phyloP scores from a whole-genome alignment of 2,888 invertebrate species.

The Bellardia bayeri region DNA sequence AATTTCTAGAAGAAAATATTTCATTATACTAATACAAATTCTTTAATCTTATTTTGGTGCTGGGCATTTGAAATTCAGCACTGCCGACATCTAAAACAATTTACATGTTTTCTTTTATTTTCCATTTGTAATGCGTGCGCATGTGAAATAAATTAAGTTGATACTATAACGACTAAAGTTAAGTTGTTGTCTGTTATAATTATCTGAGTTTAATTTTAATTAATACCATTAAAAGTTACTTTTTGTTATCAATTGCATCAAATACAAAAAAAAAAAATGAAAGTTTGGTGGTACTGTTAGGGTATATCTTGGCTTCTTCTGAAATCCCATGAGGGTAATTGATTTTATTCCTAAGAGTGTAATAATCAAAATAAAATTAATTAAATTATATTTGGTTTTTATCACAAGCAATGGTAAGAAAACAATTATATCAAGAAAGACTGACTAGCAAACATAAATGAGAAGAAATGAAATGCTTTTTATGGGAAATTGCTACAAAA shows the following conservation, averaged over 20 bases:
- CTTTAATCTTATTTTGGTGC: background rate
- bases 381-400: constrained; percentile 14
- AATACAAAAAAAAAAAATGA: constrained; percentile 8
- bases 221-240: constrained; percentile 2
- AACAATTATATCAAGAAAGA: background rate
- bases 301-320: background rate
- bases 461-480: background rate
- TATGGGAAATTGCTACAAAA: too few relatives aligned
- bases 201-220: constrained; percentile 44
- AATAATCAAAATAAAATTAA: constrained; percentile 21
- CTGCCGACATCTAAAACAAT: background rate
- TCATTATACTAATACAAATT: too few relatives aligned
- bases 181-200: constrained; percentile 6
- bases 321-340: constrained; percentile 28
- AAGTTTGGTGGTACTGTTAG: background rate
- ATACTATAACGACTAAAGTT: constrained; percentile 11
- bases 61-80: background rate
- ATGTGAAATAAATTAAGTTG: constrained; percentile 52
- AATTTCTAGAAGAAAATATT: too few relatives aligned
- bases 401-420: constrained; percentile 12
- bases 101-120: background rate
- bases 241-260: background rate
- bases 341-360: background rate
- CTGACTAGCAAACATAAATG: background rate
- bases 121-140: constrained; percentile 38